Base-by-base conservation (phyloP, 2,888 invertebrate species). In the Ctenicera cuprea region DNA sequence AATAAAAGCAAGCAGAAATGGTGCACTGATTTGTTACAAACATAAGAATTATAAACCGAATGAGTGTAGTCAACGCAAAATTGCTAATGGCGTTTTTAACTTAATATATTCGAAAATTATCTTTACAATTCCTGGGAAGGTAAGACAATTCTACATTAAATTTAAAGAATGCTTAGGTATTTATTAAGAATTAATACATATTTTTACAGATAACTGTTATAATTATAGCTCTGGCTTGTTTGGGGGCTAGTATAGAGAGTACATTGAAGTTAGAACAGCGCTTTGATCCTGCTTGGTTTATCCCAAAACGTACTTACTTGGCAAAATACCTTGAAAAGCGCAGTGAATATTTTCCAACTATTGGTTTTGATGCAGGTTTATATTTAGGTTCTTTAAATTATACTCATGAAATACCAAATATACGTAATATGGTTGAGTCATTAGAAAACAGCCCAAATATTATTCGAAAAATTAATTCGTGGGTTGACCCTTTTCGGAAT, bases 221-320 rank as follows among this genome's bases (percentile, higher is more conserved):
- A 61, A 61, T 91, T 41, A 85, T 91, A 66, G 92, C 94, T 1
- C 66, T 92, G 38, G 85, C 87, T 9, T 87, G 92, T 72, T 89
- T 92, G 4, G 90, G 90, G 22, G 88, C 92, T 73, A 93, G 92
- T 81, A 87, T 92, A 68, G 87, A 90, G 80, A 91, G 92, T 38
- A 88, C 92, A 61, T 86, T 91, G 65, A 89, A 89, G 78, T 87
- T 95, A 65, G 91, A 94, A 83, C 94, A 95, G 85, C 91, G 92
- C 84, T 95, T 95, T 85, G 94, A 95, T 85, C 93, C 93, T 0
- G 89, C 89, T 67, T 95, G 95, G 95, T 95, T 95, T 82, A 89
- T 95, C 71, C 95, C 95, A 0, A 89, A 91, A 65, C 89, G 89
- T 62, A 91, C 93, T 0, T 92, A 94, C 83, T 90, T 93, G 64